Base-by-base conservation (phyloP, 2,888 invertebrate species). In the Parthenolecanium corni region DNA sequence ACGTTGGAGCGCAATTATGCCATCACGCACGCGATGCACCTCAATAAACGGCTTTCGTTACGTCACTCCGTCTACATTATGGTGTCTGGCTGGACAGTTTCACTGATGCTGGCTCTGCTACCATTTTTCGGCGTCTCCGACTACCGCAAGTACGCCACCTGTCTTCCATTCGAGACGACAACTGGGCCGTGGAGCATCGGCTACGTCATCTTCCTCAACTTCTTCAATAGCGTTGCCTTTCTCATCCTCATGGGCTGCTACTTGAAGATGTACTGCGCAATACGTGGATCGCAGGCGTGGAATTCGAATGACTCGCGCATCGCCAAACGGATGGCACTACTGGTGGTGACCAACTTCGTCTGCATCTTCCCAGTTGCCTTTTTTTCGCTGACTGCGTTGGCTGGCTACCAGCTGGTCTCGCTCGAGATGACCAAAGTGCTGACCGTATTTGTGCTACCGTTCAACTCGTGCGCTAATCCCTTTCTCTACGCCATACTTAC, bases 331-430 rank as follows among this genome's bases (percentile, higher is more conserved):
- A 96, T 96, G 95, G 94, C 96, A 0, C 76, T 97, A 47, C 79
- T 97, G 64, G 95, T 97, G 2, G 94, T 95, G 74, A 97, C 96
- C 0, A 96, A 97, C 74, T 92, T 97, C 72, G 78, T 95, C 52
- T 97, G 96, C 77, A 97, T 96, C 96, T 91, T 94, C 2, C 97
- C 97, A 0, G 94, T 96, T 67, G 92, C 96, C 1, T 92, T 96
- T 75, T 91, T 93, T 74, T 89, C 94, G 5, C 78, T 96, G 40
- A 92, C 94, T 0, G 94, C 96, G 18, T 88, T 93, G 6, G 89
- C 93, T 73, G 95, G 95, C 11, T 77, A 86, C 67, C 91, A 89
- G 66, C 78, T 96, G 53, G 89, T 97, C 25, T 89, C 90, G 2
- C 78, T 97, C 65, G 94, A 95, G 73, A 90, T 93, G 75, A 95